Evolutionary conservation across 2,797 vertebrate genomes (phyloP), one percentile per base, ranked within the genome.

Genomic region (Cheirogaleus major): DNA sequence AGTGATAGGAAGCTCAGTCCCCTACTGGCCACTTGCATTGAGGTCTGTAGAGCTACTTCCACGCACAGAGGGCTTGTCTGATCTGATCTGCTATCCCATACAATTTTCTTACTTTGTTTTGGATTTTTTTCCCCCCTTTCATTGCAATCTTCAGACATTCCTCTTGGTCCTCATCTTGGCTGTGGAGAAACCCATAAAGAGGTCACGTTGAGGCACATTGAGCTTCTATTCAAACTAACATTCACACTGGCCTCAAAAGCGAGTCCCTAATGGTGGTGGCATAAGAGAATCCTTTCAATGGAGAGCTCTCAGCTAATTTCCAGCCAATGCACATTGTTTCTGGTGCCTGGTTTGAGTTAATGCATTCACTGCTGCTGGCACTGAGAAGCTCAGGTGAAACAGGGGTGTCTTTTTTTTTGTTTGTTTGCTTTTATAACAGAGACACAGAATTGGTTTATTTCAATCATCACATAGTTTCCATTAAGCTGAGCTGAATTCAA

Each of bases 1-100:
- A 14, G 65, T 8, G 27, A 2, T 18, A 25, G n/a, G 30, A n/a
- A 11, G 15, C 69, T 18, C 1, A 0, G 11, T 1, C 25, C 1
- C 69, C 4, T 5, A 4, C 1, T 3, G 1, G 4, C 25, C 12
- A 7, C 30, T 27, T 48, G 18, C n/a, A 0, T 1, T 9, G 48
- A n/a, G 0, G 10, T 23, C 69, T 35, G 0, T 1, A 27, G 22
- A 45, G 3, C 8, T 12, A 9, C 22, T 12, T 4, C 22, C 57
- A n/a, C 6, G 27, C 22, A 4, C 30, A 18, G 27, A 32, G 3
- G 6, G n/a, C 25, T 75, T 18, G 0, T 18, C 11, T 2, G 23
- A 25, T 8, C 43, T 14, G 25, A 65, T 30, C 43, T 30, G 7
- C 6, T 43, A 18, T 4, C 7, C 76, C 38, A 10, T 45, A 4